phyloP scores from a whole-genome alignment of 2,113 vertebrate genomes.

The Pristiophorus japonicus region DNA sequence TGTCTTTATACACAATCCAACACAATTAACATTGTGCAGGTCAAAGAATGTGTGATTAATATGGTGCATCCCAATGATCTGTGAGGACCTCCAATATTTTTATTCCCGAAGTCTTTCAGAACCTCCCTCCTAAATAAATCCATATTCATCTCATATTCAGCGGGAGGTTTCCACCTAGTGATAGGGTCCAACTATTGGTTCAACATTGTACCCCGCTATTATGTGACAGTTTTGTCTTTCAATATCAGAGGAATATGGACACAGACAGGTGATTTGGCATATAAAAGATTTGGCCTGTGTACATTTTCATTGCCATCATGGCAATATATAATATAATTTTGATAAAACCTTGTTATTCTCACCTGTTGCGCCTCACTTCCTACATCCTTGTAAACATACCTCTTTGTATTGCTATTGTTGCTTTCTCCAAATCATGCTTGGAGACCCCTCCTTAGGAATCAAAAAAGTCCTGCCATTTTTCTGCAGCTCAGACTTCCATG shows the following conservation, averaged over 20 bases:
- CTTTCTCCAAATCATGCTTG: not conserved
- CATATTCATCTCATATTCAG: too few relatives aligned
- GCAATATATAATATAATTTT: not conserved
- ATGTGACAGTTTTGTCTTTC: not conserved
- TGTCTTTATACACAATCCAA: too few relatives aligned
- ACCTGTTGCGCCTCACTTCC: not conserved
- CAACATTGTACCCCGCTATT: not conserved
- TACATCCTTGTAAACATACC: not conserved
- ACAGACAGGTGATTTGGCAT: not conserved
- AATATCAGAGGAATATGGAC: not conserved
- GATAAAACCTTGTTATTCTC: not conserved
- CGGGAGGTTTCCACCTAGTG: not conserved
- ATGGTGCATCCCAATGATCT: too few relatives aligned
- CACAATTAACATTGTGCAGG: too few relatives aligned
- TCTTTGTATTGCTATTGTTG: not conserved
- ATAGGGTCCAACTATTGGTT: not conserved
- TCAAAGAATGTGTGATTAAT: too few relatives aligned
- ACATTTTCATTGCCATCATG: not conserved
- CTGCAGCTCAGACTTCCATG: too few relatives aligned
- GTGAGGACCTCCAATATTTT: too few relatives aligned
- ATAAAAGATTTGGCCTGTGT: not conserved
- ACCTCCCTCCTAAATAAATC: too few relatives aligned
- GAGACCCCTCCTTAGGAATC: not conserved
- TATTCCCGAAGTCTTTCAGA: too few relatives aligned
- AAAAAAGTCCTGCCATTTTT: too few relatives aligned